Conservation (phyloP, 2,113 vertebrate species). For the Pseudonaja textilis region DNA sequence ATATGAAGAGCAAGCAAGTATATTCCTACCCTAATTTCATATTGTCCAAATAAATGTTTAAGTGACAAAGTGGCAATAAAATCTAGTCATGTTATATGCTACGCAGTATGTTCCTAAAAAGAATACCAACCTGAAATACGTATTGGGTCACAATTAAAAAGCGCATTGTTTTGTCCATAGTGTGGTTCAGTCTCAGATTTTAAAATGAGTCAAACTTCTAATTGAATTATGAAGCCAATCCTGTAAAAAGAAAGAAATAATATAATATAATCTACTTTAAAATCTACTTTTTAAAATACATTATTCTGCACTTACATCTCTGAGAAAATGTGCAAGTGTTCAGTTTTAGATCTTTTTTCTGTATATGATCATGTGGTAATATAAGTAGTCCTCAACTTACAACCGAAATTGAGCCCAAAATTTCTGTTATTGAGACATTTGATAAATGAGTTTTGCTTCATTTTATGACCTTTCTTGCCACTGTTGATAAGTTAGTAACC, state of each 20-base stretch:
- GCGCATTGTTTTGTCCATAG: constrained; percentile 66
- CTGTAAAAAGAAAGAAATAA: not conserved
- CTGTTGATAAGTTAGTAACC: not conserved
- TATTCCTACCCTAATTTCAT: not conserved
- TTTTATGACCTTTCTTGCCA: no score
- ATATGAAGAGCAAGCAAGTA: not conserved
- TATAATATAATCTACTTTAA: rapidly evolving
- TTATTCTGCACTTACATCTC: not conserved
- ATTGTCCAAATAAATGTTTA: not conserved
- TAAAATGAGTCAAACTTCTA: constrained; percentile 7
- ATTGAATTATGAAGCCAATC: not conserved
- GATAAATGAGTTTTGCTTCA: not conserved
- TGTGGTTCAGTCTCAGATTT: not conserved
- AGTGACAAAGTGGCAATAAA: not conserved
- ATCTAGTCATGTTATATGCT: not conserved
- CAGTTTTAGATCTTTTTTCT: constrained; percentile 20
- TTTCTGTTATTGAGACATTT: not conserved
- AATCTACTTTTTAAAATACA: not conserved
- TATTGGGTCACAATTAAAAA: constrained; percentile 60
- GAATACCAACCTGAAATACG: constrained; percentile 63
- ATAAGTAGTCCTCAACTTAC: not conserved
- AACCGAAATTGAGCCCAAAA: not conserved
- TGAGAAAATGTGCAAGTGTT: not conserved
- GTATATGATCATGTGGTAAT: not conserved
- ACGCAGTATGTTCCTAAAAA: not conserved